Base-by-base conservation (phyloP, 2,797 vertebrate genomes). In the Peromyscus eremicus region DNA sequence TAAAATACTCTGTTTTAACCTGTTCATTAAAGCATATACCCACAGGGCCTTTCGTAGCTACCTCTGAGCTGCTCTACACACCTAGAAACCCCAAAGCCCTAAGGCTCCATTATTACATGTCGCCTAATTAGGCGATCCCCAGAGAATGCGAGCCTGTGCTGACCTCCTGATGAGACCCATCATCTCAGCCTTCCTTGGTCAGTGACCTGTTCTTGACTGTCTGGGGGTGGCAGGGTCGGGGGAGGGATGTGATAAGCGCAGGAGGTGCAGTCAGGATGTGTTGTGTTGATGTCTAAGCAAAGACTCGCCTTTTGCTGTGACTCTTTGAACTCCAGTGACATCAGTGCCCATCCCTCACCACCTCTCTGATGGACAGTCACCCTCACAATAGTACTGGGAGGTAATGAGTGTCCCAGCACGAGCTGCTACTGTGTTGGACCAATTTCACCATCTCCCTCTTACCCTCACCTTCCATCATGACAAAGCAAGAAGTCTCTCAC, bases 261-360 rank as follows among this genome's bases (percentile, higher is more conserved):
- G 23, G 34, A 76, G 21, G 25, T 4, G 0, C 5, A 3, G 32
- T 7, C 29, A 13, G 27, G 10, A 7, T 10, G 23, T 27, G 6
- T 12, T 64, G 16, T 49, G 40, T 29, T 2, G 13, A 46, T 23
- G 10, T 27, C 77, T 12, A 80, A 92, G 77, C 16, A 6, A 71
- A 66, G 19, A 21, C 8, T 43, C 12, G 27, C 27, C 19, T 32
- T 25, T 75, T 4, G 2, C 5, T 27, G 21, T 8, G 46, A 29
- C 14, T 49, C 83, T 66, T 43, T 12, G 73, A 52, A 52, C 23
- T 55, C 70, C 64, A 49, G 70, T 32, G 29, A 2, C 21, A 85
- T 79, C 46, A 25, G 55, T 8, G 6, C 2, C 23, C 29, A 3
- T 34, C 11, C 40, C 55, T 55, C 68, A 34, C 46, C 19, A 5